phyloP scores from a whole-genome alignment of 2,888 invertebrate genomes.

The Trileptium ribeirensis region DNA sequence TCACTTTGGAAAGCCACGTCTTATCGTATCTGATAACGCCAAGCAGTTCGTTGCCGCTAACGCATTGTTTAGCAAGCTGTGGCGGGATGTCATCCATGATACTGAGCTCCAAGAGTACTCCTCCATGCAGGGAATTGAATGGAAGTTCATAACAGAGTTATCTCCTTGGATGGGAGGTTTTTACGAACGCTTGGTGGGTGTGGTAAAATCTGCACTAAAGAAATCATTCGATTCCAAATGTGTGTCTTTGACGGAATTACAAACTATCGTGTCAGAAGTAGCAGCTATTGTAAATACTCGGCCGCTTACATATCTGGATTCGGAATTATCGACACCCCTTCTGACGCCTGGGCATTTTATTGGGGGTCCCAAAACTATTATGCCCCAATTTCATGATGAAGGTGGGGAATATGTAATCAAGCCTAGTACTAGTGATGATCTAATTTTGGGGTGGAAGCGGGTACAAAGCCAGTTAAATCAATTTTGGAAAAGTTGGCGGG shows the following conservation, averaged over 20 bases:
- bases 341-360: not conserved
- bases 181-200: not conserved
- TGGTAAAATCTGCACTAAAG: not conserved
- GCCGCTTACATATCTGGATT: not conserved
- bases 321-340: not conserved
- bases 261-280: not conserved
- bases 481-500: not conserved
- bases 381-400: not conserved
- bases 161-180: not conserved
- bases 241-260: not conserved
- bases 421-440: not conserved
- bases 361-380: not conserved
- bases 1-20: constrained; percentile 41
- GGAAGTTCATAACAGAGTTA: constrained; percentile 2
- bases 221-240: not conserved
- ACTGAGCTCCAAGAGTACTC: not conserved
- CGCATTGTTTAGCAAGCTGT: constrained; percentile 33
- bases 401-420: not conserved
- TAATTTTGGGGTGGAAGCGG: not conserved
- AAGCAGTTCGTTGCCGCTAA: constrained; percentile 45
- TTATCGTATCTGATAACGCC: constrained; percentile 52
- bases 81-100: not conserved
- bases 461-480: not conserved
- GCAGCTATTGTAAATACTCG: not conserved
- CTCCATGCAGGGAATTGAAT: not conserved